phyloP scores from a whole-genome alignment of 1,140 invertebrate species.

The Vanessa atalanta region DNA sequence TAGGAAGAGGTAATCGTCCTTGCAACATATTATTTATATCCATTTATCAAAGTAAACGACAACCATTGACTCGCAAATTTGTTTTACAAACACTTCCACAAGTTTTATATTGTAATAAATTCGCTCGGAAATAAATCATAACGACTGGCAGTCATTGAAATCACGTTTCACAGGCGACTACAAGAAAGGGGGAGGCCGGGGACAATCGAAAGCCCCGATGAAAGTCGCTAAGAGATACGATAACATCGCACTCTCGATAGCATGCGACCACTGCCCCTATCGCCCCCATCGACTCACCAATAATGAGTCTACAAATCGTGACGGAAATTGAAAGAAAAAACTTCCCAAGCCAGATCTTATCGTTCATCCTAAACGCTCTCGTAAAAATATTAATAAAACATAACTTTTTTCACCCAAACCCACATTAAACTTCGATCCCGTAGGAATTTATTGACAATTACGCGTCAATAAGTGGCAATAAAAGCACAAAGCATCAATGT shows the following conservation, averaged over 20 bases:
- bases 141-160: slow-evolving; percentile 64
- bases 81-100: slow-evolving; percentile 33
- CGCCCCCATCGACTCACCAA: slow-evolving; percentile 75
- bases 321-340: slow-evolving; percentile 81
- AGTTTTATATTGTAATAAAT: slow-evolving; percentile 31
- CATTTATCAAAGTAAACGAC: slow-evolving; percentile 36
- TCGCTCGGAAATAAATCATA: slow-evolving; percentile 41
- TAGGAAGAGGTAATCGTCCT: slow-evolving; percentile 16
- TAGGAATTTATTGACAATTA: slow-evolving; percentile 81
- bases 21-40: slow-evolving; percentile 14
- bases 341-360: slow-evolving; percentile 77
- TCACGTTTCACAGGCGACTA: slow-evolving; percentile 64
- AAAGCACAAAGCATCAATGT: slow-evolving; percentile 78
- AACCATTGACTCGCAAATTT: slow-evolving; percentile 35
- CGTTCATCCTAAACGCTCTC: slow-evolving; percentile 76
- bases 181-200: slow-evolving; percentile 55
- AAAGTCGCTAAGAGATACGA: slow-evolving; percentile 75
- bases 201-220: slow-evolving; percentile 72
- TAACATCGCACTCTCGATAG: slow-evolving; percentile 70
- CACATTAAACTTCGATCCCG: slow-evolving; percentile 78
- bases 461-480: slow-evolving; percentile 79
- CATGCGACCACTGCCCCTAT: slow-evolving; percentile 77
- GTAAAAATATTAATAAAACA: slow-evolving; percentile 82
- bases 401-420: slow-evolving; percentile 80
- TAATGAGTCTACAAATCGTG: slow-evolving; percentile 80